Evolutionary conservation across 1,140 invertebrate genomes (phyloP).

Genomic region (Trissolcus basalis): DNA sequence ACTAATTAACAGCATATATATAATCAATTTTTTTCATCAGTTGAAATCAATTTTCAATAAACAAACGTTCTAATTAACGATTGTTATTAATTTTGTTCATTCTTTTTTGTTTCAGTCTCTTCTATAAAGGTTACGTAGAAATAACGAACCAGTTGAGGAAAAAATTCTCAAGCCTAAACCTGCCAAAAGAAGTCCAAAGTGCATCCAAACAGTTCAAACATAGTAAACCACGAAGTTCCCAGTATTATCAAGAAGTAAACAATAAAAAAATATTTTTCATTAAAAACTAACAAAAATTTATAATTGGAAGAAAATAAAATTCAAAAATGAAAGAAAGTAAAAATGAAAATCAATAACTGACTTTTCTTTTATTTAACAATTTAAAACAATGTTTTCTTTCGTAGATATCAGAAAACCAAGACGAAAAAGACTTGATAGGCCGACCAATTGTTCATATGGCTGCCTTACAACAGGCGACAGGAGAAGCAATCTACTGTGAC

Average conservation of each 20-base stretch:
- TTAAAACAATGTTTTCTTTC: slow-evolving; percentile 57
- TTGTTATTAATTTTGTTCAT: too few species aligned
- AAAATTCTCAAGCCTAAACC: slow-evolving; percentile 68
- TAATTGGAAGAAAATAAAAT: too few species aligned
- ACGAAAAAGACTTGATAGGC: slow-evolving; percentile 85
- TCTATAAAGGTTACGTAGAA: slow-evolving; percentile 91
- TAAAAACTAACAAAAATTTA: too few species aligned
- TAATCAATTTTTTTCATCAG: too few species aligned
- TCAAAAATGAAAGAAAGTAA: too few species aligned
- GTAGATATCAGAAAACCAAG: slow-evolving; percentile 79
- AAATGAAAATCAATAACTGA: too few species aligned
- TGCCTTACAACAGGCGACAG: slow-evolving; percentile 91
- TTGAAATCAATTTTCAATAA: too few species aligned
- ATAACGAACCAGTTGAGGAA: slow-evolving; percentile 78
- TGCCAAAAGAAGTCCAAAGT: slow-evolving; percentile 73
- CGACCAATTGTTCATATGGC: slow-evolving; percentile 87
- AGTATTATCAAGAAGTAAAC: slow-evolving; percentile 85
- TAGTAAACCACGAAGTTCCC: slow-evolving; percentile 81
- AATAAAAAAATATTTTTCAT: background rate
- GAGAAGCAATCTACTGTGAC: slow-evolving; percentile 94
- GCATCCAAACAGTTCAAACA: slow-evolving; percentile 80
- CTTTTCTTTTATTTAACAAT: too few species aligned
- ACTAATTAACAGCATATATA: too few species aligned
- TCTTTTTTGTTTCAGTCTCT: slow-evolving; percentile 87
- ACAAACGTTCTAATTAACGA: too few species aligned